Evolutionary conservation across 2,797 vertebrate genomes (phyloP).

Genomic region (Xiphorhynchus erythropygius): DNA sequence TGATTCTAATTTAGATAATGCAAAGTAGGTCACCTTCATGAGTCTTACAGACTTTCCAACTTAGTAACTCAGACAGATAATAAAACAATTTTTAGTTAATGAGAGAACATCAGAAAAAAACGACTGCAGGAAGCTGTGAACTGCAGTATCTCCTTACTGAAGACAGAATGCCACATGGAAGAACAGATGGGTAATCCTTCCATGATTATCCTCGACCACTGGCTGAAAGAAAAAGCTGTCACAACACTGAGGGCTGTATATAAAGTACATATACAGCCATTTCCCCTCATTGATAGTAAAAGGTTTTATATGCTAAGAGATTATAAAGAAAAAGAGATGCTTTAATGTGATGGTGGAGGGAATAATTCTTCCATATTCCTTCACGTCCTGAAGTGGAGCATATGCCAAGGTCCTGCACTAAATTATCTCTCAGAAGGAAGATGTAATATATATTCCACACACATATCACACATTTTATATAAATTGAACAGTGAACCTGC

Average conservation of each 20-base stretch:
- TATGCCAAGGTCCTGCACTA: background rate
- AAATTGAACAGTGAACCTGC: background rate
- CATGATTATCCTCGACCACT: slow-evolving; percentile 52
- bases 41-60: slow-evolving; percentile 5
- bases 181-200: slow-evolving; percentile 67
- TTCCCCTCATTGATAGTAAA: background rate
- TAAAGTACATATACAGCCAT: background rate
- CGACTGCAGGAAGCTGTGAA: slow-evolving; percentile 45
- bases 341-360: background rate
- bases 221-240: slow-evolving; percentile 57
- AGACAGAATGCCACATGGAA: slow-evolving; percentile 61
- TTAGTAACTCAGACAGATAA: slow-evolving; percentile 22
- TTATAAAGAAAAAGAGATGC: background rate
- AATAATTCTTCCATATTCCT: slow-evolving; percentile 32
- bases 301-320: background rate
- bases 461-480: fast-evolving
- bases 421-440: background rate
- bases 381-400: background rate
- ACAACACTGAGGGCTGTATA: background rate
- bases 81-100: slow-evolving; percentile 57
- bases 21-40: slow-evolving; percentile 31
- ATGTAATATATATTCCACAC: background rate
- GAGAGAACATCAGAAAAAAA: slow-evolving; percentile 38
- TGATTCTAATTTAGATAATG: background rate
- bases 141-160: slow-evolving; percentile 11